A percentile compares a stretch with the other conserved stretches of the same genome.
These are phyloP conservation scores for Anas platyrhynchos DNA, from an alignment of 2,113 vertebrate genomes.

Conservation along the genomic window DNA sequence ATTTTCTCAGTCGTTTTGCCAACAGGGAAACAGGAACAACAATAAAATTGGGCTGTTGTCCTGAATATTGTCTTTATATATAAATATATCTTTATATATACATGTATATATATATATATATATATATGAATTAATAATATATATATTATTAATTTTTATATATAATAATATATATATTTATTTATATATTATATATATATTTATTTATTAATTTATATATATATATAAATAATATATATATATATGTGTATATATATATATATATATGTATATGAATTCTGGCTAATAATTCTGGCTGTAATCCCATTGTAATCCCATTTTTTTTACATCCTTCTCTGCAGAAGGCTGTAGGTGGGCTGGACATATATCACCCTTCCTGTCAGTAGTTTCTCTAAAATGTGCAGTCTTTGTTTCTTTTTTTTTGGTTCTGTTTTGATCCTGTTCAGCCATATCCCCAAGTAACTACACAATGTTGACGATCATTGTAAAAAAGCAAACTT, in stretches of 20 bases:
- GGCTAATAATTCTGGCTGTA: neutral
- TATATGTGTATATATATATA: no score
- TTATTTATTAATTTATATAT: no score
- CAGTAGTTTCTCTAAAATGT: neutral
- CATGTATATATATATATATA: no score
- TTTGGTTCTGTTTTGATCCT: neutral
- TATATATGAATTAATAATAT: no score
- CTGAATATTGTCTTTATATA: neutral
- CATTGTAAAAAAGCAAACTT: neutral
- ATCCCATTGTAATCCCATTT: neutral
- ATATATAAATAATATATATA: no score
- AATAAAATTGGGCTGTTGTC: neutral
- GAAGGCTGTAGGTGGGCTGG: accelerated
- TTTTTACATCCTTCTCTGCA: neutral
- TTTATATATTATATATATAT: no score
- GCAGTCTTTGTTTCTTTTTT: neutral
- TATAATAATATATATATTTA: no score
- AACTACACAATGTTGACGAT: neutral
- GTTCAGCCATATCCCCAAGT: neutral
- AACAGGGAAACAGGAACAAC: neutral
- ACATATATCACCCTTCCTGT: neutral
- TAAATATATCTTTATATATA: neutral
- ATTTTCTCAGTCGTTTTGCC: neutral
- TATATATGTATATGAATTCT: no score
- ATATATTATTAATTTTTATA: no score